Evolutionary conservation across 2,113 vertebrate species (phyloP).

Genomic region (Scomber japonicus): DNA sequence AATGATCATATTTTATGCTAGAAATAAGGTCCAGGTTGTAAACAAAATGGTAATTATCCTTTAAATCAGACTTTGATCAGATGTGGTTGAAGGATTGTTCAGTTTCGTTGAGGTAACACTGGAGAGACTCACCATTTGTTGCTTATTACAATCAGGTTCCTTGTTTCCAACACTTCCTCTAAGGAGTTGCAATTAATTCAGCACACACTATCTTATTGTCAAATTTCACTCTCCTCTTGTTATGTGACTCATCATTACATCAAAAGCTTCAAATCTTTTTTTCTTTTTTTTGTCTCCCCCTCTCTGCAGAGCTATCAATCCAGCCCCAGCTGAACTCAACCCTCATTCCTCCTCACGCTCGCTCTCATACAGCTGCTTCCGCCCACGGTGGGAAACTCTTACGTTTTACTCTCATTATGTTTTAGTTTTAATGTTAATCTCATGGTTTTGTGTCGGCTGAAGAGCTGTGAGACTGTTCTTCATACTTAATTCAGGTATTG

Average conservation of each 20-base stretch:
- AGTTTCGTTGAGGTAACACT: too few relatives aligned
- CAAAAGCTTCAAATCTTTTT: background rate
- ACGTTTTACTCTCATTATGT: background rate
- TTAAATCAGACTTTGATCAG: background rate
- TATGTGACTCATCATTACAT: conserved; percentile 11
- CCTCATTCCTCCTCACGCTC: conserved; percentile 94
- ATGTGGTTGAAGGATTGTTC: background rate
- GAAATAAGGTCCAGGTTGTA: too few relatives aligned
- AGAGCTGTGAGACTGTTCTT: too few relatives aligned
- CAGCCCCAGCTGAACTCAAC: conserved; percentile 92
- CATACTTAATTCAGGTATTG: too few relatives aligned
- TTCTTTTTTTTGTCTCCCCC: conserved; percentile 1
- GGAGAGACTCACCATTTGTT: conserved; percentile 1
- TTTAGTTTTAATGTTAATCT: background rate
- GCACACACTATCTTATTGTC: conserved; percentile 14
- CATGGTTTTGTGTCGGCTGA: background rate
- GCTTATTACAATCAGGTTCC: background rate
- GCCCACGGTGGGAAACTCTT: conserved; percentile 81
- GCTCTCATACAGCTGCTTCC: conserved; percentile 92
- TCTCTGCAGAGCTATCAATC: conserved; percentile 91
- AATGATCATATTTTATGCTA: too few relatives aligned
- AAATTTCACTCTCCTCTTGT: background rate
- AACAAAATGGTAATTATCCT: too few relatives aligned
- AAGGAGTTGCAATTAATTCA: background rate
- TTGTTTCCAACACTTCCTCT: background rate